Conservation (phyloP, 2,888 invertebrate genomes). For the Anticlea derivata region DNA sequence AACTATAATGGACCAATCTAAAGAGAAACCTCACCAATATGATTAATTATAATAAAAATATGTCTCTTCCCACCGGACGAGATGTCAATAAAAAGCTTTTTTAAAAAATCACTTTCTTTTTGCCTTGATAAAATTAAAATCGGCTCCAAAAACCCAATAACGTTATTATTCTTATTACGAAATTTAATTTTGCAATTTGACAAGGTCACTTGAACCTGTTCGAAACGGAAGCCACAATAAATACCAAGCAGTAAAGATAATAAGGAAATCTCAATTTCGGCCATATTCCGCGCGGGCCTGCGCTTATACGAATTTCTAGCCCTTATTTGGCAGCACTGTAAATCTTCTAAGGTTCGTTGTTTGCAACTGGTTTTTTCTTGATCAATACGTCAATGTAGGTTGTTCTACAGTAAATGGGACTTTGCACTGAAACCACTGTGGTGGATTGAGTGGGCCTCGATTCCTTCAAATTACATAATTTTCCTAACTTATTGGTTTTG, state of each 20-base stretch:
- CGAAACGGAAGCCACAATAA: conserved; percentile 3
- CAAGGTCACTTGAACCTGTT: conserved; percentile 26
- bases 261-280: background rate
- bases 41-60: background rate
- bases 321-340: too few species aligned
- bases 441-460: too few species aligned
- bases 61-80: background rate
- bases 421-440: too few species aligned
- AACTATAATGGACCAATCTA: too few species aligned
- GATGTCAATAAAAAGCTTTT: conserved; percentile 10
- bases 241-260: background rate
- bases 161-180: conserved; percentile 22
- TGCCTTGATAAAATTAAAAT: conserved; percentile 6
- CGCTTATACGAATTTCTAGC: too few species aligned
- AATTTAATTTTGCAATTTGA: conserved; percentile 28
- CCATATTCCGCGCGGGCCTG: too few species aligned
- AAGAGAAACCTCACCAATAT: background rate
- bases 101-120: conserved; percentile 20
- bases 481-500: too few species aligned
- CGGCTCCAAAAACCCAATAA: conserved; percentile 15
- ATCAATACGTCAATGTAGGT: too few species aligned
- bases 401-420: too few species aligned
- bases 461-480: too few species aligned
- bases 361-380: too few species aligned
- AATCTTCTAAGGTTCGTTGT: too few species aligned